These are phyloP conservation scores for Gymnogyps californianus DNA, from an alignment of 2,113 vertebrate species.

Conservation along the genomic window DNA sequence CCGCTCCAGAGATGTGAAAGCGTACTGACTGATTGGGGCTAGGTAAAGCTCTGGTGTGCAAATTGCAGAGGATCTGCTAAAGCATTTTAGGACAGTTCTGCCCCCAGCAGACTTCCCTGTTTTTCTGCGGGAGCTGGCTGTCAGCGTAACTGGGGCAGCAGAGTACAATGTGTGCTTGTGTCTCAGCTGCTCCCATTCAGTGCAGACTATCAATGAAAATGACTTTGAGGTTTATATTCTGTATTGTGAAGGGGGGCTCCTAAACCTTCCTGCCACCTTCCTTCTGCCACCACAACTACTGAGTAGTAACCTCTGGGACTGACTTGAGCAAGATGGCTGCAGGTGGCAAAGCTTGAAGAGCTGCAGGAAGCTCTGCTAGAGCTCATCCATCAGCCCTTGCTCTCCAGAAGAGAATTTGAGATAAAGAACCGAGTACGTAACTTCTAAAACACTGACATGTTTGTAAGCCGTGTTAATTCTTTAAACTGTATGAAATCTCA, in stretches of 20 bases:
- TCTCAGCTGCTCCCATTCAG: background rate
- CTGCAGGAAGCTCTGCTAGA: background rate
- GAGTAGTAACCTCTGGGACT: background rate
- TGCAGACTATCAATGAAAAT: background rate
- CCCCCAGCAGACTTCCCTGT: background rate
- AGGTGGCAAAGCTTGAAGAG: background rate
- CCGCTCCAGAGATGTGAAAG: accelerated
- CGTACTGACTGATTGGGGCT: background rate
- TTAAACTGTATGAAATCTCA: background rate
- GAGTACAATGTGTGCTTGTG: background rate
- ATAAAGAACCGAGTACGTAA: background rate
- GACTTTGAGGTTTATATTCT: background rate
- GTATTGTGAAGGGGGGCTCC: background rate
- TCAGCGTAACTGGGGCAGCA: background rate
- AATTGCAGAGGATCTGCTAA: background rate
- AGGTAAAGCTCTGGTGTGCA: background rate
- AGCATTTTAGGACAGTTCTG: background rate
- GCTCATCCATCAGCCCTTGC: background rate
- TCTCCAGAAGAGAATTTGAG: background rate
- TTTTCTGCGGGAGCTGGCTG: background rate
- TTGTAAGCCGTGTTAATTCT: background rate
- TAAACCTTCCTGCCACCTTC: background rate
- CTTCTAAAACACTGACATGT: background rate
- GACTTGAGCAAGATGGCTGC: background rate
- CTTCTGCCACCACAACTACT: background rate